Percentiles rank a stretch among this genome's conserved stretches.
Conservation (phyloP, 2,113 vertebrate genomes). For the Lepus timidus region DNA sequence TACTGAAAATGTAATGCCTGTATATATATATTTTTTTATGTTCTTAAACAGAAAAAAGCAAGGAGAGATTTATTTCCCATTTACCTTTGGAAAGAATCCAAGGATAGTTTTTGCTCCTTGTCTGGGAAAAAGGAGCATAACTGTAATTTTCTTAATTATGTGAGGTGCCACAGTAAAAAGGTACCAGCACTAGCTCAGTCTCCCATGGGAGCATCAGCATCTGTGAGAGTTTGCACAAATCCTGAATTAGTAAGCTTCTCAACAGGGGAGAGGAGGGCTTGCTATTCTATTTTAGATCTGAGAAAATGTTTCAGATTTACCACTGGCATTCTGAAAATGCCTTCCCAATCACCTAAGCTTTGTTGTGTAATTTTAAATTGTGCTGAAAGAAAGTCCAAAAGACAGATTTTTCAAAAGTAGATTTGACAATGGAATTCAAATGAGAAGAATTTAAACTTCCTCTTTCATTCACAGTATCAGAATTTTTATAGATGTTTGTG, state of each 20-base stretch:
- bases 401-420: slow-evolving; percentile 57
- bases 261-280: not conserved
- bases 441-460: slow-evolving; percentile 26
- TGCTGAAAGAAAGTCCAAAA: slow-evolving; percentile 14
- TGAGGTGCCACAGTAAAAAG: slow-evolving; percentile 70
- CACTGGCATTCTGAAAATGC: slow-evolving; percentile 67
- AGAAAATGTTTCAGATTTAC: slow-evolving; percentile 68
- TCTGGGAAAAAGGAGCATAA: slow-evolving; percentile 55
- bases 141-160: slow-evolving; percentile 80
- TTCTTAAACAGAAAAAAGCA: not conserved
- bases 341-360: slow-evolving; percentile 67
- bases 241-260: slow-evolving; percentile 76
- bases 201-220: slow-evolving; percentile 50
- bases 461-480: not conserved
- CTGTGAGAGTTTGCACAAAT: slow-evolving; percentile 65
- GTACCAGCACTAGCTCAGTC: slow-evolving; percentile 9
- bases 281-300: slow-evolving; percentile 74
- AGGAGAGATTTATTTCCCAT: slow-evolving; percentile 31
- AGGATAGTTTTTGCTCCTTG: slow-evolving; percentile 45
- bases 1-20: not conserved
- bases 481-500: not conserved
- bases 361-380: slow-evolving; percentile 66
- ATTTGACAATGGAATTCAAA: slow-evolving; percentile 70
- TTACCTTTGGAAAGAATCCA: slow-evolving; percentile 67
- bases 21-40: not conserved